Percentiles rank a stretch among this genome's conserved stretches.
phyloP scores from a whole-genome alignment of 2,888 invertebrate species.

The Polietes domitor region DNA sequence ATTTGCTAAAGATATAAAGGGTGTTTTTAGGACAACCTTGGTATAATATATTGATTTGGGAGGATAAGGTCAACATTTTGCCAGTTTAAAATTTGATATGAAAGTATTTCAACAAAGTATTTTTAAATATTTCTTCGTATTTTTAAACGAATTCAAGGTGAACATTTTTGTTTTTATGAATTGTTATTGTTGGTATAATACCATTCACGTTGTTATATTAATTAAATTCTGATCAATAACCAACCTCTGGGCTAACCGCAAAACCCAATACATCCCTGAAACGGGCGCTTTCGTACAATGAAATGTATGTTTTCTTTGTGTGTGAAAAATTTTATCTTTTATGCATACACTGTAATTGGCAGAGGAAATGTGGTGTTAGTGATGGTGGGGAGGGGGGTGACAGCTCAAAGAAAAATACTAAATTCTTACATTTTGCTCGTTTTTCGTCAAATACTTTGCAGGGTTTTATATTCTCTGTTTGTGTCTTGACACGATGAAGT shows the following conservation, averaged over 20 bases:
- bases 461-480: constrained; percentile 41
- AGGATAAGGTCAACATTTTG: too few relatives aligned
- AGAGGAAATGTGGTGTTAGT: constrained; percentile 10
- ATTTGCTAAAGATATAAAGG: too few relatives aligned
- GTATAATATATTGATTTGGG: too few relatives aligned
- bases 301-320: constrained; percentile 45
- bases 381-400: background rate
- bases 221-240: too few relatives aligned
- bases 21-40: too few relatives aligned
- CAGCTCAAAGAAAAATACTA: constrained; percentile 27
- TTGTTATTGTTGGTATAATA: too few relatives aligned
- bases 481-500: constrained; percentile 56
- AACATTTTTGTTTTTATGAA: too few relatives aligned
- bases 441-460: constrained; percentile 37
- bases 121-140: too few relatives aligned
- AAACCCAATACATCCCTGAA: background rate
- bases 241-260: background rate
- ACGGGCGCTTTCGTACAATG: background rate
- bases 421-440: constrained; percentile 46
- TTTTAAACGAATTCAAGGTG: too few relatives aligned
- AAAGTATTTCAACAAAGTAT: too few relatives aligned
- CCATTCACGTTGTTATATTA: too few relatives aligned
- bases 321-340: constrained; percentile 54
- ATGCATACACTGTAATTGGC: constrained; percentile 58
- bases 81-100: too few relatives aligned